Percentiles rank a stretch among this genome's conserved stretches.
These are phyloP conservation scores for Bimastos eiseni DNA, from an alignment of 2,888 invertebrate species.

Conservation along the genomic window DNA sequence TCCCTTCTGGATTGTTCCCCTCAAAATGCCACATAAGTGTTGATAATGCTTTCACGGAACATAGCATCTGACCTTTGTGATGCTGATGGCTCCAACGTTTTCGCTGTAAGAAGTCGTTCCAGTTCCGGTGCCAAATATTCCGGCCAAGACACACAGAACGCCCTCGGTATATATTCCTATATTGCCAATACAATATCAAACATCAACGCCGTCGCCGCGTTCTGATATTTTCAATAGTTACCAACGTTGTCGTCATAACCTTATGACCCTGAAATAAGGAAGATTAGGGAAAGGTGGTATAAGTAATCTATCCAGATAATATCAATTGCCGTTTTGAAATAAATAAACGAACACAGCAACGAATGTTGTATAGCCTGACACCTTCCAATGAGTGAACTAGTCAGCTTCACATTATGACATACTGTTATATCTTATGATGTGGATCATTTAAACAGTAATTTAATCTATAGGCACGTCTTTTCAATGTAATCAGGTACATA, in stretches of 20 bases:
- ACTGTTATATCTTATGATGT: background rate
- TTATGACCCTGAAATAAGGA: background rate
- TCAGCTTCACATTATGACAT: background rate
- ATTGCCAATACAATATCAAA: background rate
- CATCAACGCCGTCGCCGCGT: background rate
- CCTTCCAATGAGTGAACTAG: background rate
- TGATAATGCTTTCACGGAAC: background rate
- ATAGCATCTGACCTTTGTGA: conserved; percentile 74
- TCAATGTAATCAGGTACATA: conserved; percentile 21
- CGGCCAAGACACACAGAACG: conserved; percentile 78
- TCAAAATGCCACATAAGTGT: too few relatives aligned
- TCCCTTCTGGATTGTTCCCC: background rate
- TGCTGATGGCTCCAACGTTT: conserved; percentile 86
- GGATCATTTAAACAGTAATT: background rate
- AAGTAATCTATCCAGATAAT: background rate
- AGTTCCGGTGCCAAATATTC: conserved; percentile 82
- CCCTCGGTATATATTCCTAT: conserved; percentile 73
- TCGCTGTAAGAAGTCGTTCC: conserved; percentile 88
- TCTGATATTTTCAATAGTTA: background rate
- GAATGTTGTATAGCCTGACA: background rate
- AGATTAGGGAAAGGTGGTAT: background rate
- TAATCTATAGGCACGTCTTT: background rate
- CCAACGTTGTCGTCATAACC: background rate
- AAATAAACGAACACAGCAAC: background rate
- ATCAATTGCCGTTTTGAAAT: too few relatives aligned